Conservation (phyloP, 1,140 invertebrate genomes). For the Drosophila pallidifrons region DNA sequence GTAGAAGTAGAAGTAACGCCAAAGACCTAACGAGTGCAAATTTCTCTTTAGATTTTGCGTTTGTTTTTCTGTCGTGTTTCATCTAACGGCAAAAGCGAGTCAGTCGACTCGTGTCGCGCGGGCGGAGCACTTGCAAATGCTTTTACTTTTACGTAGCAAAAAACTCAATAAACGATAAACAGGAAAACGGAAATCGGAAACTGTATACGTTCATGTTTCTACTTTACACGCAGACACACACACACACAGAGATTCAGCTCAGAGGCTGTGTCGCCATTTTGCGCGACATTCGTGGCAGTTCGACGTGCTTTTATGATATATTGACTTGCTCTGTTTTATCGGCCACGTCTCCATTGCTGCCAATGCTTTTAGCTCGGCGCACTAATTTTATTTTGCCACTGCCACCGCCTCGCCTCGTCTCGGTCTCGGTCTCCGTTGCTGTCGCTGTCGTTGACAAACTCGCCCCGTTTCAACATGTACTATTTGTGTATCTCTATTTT, state of each 20-base stretch:
- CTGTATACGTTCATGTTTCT: slow-evolving; percentile 74
- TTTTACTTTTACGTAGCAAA: slow-evolving; percentile 75
- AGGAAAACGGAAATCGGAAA: slow-evolving; percentile 83
- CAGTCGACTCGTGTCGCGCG: slow-evolving; percentile 7
- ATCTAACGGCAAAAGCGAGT: not conserved
- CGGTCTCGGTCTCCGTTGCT: too few species aligned
- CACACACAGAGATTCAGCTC: slow-evolving; percentile 10
- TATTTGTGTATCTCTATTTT: slow-evolving; percentile 48
- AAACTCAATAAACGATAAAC: slow-evolving; percentile 83
- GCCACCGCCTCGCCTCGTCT: too few species aligned
- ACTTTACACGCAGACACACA: slow-evolving; percentile 50
- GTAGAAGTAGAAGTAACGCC: slow-evolving; percentile 23
- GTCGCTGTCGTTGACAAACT: slow-evolving; percentile 37
- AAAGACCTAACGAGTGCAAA: slow-evolving; percentile 77
- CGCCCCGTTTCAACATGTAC: slow-evolving; percentile 27
- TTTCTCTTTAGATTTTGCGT: slow-evolving; percentile 65
- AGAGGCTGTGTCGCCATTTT: slow-evolving; percentile 45
- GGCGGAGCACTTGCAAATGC: slow-evolving; percentile 45
- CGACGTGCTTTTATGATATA: slow-evolving; percentile 82
- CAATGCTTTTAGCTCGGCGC: slow-evolving; percentile 71
- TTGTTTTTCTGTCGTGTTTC: slow-evolving; percentile 31
- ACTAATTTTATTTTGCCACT: slow-evolving; percentile 75
- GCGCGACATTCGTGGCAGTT: slow-evolving; percentile 52
- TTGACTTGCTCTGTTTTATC: slow-evolving; percentile 75
- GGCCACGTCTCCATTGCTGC: slow-evolving; percentile 43